phyloP scores from a whole-genome alignment of 2,888 invertebrate species.

The Sthenelais limicola region DNA sequence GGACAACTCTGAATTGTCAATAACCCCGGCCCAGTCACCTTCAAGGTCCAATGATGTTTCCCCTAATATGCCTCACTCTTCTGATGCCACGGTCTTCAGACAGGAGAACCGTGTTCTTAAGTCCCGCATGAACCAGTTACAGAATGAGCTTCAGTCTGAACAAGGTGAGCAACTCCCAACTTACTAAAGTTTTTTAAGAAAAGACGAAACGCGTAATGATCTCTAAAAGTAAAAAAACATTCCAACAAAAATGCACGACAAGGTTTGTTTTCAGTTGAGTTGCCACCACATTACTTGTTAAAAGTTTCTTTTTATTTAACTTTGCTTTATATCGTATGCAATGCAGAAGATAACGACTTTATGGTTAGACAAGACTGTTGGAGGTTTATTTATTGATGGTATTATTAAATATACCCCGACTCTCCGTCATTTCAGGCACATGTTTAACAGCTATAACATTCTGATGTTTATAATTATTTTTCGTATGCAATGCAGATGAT shows the following conservation, averaged over 20 bases:
- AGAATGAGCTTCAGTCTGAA: constrained; percentile 45
- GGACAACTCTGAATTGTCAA: constrained; percentile 17
- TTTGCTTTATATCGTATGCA: no score
- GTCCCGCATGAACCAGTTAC: constrained; percentile 31
- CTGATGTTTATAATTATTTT: no score
- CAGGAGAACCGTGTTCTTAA: constrained; percentile 43
- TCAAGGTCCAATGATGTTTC: not conserved
- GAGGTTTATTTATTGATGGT: no score
- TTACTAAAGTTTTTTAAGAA: not conserved
- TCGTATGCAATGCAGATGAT: no score
- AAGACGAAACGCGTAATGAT: not conserved
- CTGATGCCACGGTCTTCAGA: constrained; percentile 11
- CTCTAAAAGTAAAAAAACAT: not conserved
- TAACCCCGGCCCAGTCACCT: constrained; percentile 8
- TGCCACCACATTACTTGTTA: not conserved
- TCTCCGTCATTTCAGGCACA: no score
- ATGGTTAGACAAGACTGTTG: no score
- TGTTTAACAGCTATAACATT: no score
- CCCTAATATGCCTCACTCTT: not conserved
- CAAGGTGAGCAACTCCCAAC: constrained; percentile 42
- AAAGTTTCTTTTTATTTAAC: not conserved
- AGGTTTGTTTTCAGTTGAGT: no score
- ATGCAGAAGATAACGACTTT: no score
- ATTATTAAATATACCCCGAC: no score
- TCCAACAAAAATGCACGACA: not conserved